A percentile compares a stretch with the other conserved stretches of the same genome.
Conservation (phyloP, 2,888 invertebrate genomes). For the Agonum fuliginosum region DNA sequence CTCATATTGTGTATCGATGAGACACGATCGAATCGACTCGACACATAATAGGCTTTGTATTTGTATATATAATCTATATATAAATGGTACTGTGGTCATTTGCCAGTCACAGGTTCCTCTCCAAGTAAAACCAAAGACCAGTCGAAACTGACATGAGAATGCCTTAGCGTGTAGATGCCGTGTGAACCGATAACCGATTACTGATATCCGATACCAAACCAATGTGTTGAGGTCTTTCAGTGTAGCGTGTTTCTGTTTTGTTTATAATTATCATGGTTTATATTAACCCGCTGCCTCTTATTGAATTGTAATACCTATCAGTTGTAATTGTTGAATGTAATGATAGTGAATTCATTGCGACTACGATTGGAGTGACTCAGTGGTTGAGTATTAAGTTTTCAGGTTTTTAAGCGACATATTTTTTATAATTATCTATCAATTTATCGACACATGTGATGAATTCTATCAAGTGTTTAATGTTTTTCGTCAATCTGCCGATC, state of each 20-base stretch:
- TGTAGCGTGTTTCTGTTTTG: slow-evolving; percentile 50
- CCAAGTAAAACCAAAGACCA: slow-evolving; percentile 54
- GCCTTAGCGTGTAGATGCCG: slow-evolving; percentile 54
- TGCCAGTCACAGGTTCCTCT: slow-evolving; percentile 49
- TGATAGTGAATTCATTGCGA: slow-evolving; percentile 9
- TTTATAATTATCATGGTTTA: slow-evolving; percentile 35
- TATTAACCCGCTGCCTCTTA: slow-evolving; percentile 47
- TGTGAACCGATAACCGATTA: slow-evolving; percentile 42
- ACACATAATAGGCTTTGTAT: slow-evolving; percentile 53
- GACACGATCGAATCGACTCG: slow-evolving; percentile 25
- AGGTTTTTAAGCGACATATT: slow-evolving; percentile 40
- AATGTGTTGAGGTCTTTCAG: slow-evolving; percentile 39
- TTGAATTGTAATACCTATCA: slow-evolving; percentile 22
- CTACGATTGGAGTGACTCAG: slow-evolving; percentile 15
- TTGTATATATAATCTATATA: slow-evolving; percentile 52
- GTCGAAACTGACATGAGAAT: slow-evolving; percentile 44
- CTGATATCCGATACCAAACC: slow-evolving; percentile 24
- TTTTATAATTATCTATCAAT: slow-evolving; percentile 39
- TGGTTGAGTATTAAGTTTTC: slow-evolving; percentile 42
- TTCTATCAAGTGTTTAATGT: slow-evolving; percentile 50
- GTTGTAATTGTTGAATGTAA: slow-evolving; percentile 40
- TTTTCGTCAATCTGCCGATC: slow-evolving; percentile 49
- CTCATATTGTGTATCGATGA: slow-evolving; percentile 32
- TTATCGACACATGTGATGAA: slow-evolving; percentile 40
- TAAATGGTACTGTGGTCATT: slow-evolving; percentile 53